phyloP scores from a whole-genome alignment of 2,797 vertebrate species.

The Numenius phaeopus region DNA sequence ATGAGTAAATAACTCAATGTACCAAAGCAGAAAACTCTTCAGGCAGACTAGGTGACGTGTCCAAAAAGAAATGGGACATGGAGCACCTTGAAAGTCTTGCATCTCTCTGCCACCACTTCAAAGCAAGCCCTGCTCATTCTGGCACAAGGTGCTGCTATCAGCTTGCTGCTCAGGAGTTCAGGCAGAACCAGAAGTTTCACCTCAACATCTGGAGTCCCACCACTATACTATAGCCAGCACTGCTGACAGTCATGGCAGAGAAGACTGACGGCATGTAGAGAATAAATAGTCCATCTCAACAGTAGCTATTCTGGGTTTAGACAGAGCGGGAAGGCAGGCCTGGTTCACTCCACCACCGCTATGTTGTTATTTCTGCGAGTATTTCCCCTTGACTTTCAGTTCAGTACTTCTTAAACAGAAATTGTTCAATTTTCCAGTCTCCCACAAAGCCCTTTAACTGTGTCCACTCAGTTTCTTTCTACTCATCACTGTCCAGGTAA shows the following conservation, averaged over 20 bases:
- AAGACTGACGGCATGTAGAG: neutral
- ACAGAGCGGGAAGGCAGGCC: neutral
- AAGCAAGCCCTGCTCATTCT: neutral
- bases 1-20: neutral
- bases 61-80: neutral
- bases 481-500: neutral
- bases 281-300: neutral
- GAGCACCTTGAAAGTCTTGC: neutral
- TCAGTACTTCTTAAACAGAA: neutral
- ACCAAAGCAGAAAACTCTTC: neutral
- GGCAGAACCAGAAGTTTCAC: neutral
- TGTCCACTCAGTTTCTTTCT: neutral
- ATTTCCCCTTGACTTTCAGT: neutral
- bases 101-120: neutral
- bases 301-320: neutral
- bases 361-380: neutral
- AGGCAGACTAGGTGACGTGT: neutral
- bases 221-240: neutral
- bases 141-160: neutral
- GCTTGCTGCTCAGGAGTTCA: neutral
- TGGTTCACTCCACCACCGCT: neutral
- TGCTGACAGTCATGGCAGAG: neutral
- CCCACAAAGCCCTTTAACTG: neutral
- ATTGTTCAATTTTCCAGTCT: neutral
- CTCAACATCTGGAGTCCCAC: neutral